Evolutionary conservation across 2,888 invertebrate genomes (phyloP), one percentile per base, ranked within the genome.

Genomic region (Parnassius smintheus): DNA sequence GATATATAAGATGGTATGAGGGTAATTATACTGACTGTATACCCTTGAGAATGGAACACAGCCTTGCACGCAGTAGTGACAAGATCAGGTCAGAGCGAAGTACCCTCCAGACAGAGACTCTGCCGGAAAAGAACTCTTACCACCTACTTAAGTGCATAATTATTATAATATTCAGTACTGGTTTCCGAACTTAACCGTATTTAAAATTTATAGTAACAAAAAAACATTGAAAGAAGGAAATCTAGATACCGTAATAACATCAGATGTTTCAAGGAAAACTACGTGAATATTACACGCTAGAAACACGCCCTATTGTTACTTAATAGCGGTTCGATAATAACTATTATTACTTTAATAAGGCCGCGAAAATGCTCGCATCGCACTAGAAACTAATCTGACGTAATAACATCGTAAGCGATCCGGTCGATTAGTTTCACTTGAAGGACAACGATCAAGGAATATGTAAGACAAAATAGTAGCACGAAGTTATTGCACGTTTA

Each of bases 331-430:
- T 57, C 42, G 18, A 52, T 46, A 62, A 62, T 62, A 53, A 46
- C 52, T 53, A 49, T 49, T 44, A 62, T 62, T 62, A 62, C 51
- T n/a, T 52, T 41, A 62, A 57, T 56, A 57, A 52, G 56, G 52
- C 49, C 52, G 52, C 57, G 56, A 57, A 57, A 57, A 62, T 48
- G 44, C 56, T 13, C 8, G 49, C 13, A 49, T 49, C 13, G 13
- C 52, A 46, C 46, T 53, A 53, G 48, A 62, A 57, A 57, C 13
- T n/a, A 46, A 46, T 46, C 12, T 46, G 35, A 35, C 50, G 50
- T 55, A 51, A 45, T 12, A 35, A 42, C 41, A 44, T 13, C 42
- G n/a, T 11, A 46, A 35, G 35, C 35, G 3, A 35, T 7, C 35
- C 35, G 35, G 3, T 8, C 46, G 46, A 46, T n/a, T 46, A 55